A percentile compares a stretch with the other conserved stretches of the same genome.
phyloP scores from a whole-genome alignment of 2,113 vertebrate genomes.

The Atherinomorus stipes region DNA sequence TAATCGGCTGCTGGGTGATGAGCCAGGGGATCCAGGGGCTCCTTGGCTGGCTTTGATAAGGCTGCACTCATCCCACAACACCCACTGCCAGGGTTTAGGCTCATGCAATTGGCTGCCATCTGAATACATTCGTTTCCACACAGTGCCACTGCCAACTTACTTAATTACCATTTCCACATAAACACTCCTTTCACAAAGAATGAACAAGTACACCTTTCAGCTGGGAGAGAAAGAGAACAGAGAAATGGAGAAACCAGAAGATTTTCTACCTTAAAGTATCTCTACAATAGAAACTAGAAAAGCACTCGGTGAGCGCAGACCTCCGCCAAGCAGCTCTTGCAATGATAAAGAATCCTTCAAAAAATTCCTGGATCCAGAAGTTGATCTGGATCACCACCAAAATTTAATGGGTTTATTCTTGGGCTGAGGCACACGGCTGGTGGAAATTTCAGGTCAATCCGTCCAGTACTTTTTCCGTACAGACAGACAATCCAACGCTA shows the following conservation, averaged over 20 bases:
- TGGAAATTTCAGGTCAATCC: too few relatives aligned
- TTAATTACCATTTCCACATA: slow-evolving; percentile 47
- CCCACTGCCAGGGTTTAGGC: slow-evolving; percentile 40
- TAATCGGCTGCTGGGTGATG: slow-evolving; percentile 69
- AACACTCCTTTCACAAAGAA: slow-evolving; percentile 19
- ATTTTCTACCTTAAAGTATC: too few relatives aligned
- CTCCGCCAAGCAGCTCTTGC: too few relatives aligned
- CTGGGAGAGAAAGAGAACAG: slow-evolving; percentile 3
- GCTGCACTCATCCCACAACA: slow-evolving; percentile 54
- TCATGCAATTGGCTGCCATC: slow-evolving; percentile 29
- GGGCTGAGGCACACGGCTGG: too few relatives aligned
- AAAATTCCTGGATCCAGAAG: too few relatives aligned
- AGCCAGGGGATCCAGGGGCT: slow-evolving; percentile 65
- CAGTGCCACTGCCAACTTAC: slow-evolving; percentile 31
- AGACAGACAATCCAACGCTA: too few relatives aligned
- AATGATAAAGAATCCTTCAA: too few relatives aligned
- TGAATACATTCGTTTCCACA: slow-evolving; percentile 48
- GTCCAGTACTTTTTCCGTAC: too few relatives aligned
- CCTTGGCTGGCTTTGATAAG: slow-evolving; percentile 66
- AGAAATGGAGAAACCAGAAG: neutral
- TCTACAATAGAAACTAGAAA: too few relatives aligned
- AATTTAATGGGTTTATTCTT: too few relatives aligned
- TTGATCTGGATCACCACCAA: too few relatives aligned
- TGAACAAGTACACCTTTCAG: neutral
- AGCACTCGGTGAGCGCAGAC: too few relatives aligned